Percentiles rank a stretch among this genome's conserved stretches.
phyloP scores from a whole-genome alignment of 2,888 invertebrate species.

The Uropetala carovei region DNA sequence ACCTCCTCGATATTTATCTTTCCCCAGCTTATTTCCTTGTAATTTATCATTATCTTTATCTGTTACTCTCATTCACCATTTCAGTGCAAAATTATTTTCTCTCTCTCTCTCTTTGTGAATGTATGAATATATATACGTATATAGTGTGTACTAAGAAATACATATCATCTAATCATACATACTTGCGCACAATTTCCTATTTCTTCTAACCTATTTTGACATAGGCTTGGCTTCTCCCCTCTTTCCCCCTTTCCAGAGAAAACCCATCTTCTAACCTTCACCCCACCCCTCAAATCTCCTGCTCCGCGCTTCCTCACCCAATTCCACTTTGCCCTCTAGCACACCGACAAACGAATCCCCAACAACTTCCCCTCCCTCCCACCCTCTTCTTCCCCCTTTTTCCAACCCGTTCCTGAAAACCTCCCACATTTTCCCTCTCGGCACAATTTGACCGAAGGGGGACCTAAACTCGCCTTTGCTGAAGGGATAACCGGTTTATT shows the following conservation, averaged over 20 bases:
- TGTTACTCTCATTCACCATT: no score
- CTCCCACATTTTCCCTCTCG: constrained; percentile 39
- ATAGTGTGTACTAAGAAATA: no score
- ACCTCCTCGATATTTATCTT: no score
- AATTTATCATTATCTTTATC: no score
- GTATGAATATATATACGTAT: no score
- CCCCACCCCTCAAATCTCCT: background rate
- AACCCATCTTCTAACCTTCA: background rate
- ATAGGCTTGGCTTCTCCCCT: background rate
- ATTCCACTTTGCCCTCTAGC: background rate
- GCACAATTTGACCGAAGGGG: constrained; percentile 36
- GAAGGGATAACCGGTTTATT: constrained; percentile 58
- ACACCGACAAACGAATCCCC: background rate
- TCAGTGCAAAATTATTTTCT: no score
- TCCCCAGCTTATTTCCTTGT: no score
- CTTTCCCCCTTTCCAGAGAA: background rate
- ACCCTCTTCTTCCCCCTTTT: background rate
- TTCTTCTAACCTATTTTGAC: background rate
- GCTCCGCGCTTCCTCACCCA: background rate
- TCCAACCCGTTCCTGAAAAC: background rate
- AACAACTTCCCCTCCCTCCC: background rate
- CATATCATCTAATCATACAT: no score
- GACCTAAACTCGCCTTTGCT: constrained; percentile 11
- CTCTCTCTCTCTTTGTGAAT: no score
- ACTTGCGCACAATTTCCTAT: background rate